These are phyloP conservation scores for Aegotheles bennettii DNA, from an alignment of 2,113 vertebrate species.

Conservation along the genomic window DNA sequence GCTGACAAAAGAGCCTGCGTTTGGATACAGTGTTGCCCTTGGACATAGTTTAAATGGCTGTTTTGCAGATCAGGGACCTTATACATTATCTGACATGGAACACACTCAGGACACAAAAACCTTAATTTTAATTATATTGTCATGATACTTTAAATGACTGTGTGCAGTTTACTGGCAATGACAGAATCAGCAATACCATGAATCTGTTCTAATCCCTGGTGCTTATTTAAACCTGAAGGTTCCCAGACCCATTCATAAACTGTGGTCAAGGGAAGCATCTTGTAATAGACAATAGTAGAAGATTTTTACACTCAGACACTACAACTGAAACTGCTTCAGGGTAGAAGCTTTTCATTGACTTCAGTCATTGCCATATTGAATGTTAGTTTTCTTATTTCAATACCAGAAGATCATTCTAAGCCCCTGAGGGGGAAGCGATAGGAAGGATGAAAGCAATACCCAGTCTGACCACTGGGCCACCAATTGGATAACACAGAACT, in stretches of 20 bases:
- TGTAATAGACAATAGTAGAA: not conserved
- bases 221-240: not conserved
- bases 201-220: not conserved
- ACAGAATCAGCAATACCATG: not conserved
- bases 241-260: not conserved
- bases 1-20: not conserved
- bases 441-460: not conserved
- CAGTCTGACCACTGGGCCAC: not conserved
- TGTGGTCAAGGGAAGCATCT: not conserved
- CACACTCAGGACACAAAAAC: not conserved
- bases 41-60: not conserved
- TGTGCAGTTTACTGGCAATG: not conserved
- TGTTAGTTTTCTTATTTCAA: not conserved
- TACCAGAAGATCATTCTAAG: not conserved
- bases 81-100: not conserved
- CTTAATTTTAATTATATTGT: not conserved
- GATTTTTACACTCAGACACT: not conserved
- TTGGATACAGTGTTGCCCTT: not conserved
- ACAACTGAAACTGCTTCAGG: not conserved
- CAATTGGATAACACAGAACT: not conserved
- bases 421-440: not conserved
- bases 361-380: not conserved
- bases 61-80: not conserved
- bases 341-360: not conserved
- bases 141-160: not conserved